Evolutionary conservation across 1,140 invertebrate species (phyloP).

Genomic region (Drosophila chauvacae): DNA sequence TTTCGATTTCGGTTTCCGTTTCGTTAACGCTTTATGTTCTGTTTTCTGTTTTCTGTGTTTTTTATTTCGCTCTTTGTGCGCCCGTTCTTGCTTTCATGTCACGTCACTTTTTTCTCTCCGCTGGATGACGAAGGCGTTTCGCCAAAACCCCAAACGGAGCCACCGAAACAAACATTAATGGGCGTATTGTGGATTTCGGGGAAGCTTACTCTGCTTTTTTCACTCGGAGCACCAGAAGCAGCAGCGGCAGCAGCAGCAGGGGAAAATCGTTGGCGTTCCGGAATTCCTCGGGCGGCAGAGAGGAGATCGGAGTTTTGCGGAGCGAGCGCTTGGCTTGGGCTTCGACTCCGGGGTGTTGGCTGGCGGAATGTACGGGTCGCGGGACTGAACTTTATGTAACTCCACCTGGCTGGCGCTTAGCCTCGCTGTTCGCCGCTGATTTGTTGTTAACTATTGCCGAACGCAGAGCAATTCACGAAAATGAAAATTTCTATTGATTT

Average conservation of each 20-base stretch:
- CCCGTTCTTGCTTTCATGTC: conserved; percentile 73
- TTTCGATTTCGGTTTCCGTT: conserved; percentile 37
- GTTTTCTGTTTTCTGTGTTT: conserved; percentile 45
- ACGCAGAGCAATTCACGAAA: conserved; percentile 68
- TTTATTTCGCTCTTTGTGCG: conserved; percentile 47
- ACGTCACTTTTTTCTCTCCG: conserved; percentile 70
- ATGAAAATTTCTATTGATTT: conserved; percentile 82
- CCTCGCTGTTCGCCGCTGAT: conserved; percentile 52
- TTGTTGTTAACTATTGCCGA: conserved; percentile 70
- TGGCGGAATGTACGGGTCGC: conserved; percentile 60
- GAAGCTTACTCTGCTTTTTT: conserved; percentile 53
- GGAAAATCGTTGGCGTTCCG: conserved; percentile 34
- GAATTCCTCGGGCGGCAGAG: conserved; percentile 34
- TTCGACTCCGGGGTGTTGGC: conserved; percentile 66
- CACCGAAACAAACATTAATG: conserved; percentile 55
- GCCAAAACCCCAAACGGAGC: conserved; percentile 42
- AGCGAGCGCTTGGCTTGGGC: conserved; percentile 34
- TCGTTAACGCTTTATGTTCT: conserved; percentile 42
- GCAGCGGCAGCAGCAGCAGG: conserved; percentile 15
- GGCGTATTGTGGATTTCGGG: conserved; percentile 37
- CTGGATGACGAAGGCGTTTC: conserved; percentile 79
- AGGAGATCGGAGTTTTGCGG: conserved; percentile 31
- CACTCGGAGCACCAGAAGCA: conserved; percentile 15
- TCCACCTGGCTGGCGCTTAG: conserved; percentile 41
- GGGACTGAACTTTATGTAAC: conserved; percentile 60